Base-by-base conservation (phyloP, 2,113 vertebrate species). In the Chascanopsetta lugubris region DNA sequence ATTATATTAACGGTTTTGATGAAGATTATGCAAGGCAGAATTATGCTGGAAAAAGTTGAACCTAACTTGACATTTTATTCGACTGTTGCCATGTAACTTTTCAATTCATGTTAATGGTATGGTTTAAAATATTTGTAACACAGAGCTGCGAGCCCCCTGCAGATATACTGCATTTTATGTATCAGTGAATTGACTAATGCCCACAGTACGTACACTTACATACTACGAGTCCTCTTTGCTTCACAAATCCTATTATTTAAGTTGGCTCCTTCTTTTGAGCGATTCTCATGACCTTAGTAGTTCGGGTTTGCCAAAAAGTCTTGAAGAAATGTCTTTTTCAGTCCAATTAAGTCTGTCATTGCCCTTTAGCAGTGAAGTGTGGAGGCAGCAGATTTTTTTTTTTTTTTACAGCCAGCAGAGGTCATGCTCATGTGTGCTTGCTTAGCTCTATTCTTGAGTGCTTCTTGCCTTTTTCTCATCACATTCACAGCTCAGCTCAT, bases 341-440 rank as follows among this genome's bases (percentile, higher is more conserved):
- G 60, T 74, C 77, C 72, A 84, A 79, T 86, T 85, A 85, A 80
- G 50, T 85, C 61, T 79, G 79, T 85, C 85, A 83, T 80, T 87
- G 79, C 69, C 76, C 81, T 87, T 86, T 87, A 85, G 65, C 71
- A 58, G 72, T 57, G 84, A 85, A 86, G 55, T 73, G 79, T 69
- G 69, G 77, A 75, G 70, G 51, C 77, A 83, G 80, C 81, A 84
- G 24, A 70, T 72, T 78, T 82, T 46, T 78, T 72, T 65, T 58
- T 36, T n/a, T 79, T 74, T 63, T 57, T 42, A 68, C 34, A 72
- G 48, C 74, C 72, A 73, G 74, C 66, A 81, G 77, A 83, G 87
- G 79, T 89, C 84, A 86, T 64, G 69, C 79, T 65, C 62, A 66
- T 79, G 65, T 75, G 61, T 75, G 80, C 64, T 67, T 49, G 69